These are phyloP conservation scores for Cataglyphis cursor DNA, from an alignment of 2,888 invertebrate species.

Conservation along the genomic window DNA sequence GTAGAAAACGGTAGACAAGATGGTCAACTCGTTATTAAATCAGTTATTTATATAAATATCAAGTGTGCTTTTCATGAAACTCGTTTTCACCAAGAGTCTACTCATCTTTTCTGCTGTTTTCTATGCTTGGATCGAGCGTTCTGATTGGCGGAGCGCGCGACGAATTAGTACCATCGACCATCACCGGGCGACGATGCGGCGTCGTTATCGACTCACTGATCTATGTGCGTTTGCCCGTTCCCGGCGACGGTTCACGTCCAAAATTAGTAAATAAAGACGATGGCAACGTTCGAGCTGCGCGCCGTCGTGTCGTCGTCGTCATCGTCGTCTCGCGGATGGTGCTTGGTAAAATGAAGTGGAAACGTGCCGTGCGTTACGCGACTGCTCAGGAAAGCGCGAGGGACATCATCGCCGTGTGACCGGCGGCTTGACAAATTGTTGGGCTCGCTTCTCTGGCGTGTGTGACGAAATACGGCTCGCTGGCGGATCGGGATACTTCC, in stretches of 20 bases:
- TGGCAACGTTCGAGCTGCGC: constrained; percentile 82
- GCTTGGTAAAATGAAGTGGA: constrained; percentile 82
- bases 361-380: constrained; percentile 71
- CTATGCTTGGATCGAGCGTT: neutral
- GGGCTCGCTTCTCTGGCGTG: constrained; percentile 60
- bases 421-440: constrained; percentile 41
- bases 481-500: constrained; percentile 2
- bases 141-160: neutral
- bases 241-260: constrained; percentile 77
- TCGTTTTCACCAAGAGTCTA: neutral
- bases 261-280: constrained; percentile 87
- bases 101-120: neutral
- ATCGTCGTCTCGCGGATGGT: constrained; percentile 74
- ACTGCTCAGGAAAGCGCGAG: constrained; percentile 63
- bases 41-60: too few species aligned
- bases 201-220: constrained; percentile 36
- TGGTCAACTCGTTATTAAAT: too few species aligned
- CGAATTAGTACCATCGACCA: neutral
- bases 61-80: neutral
- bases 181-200: constrained; percentile 41
- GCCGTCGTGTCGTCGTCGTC: constrained; percentile 74
- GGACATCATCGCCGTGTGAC: constrained; percentile 63
- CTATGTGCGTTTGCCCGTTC: constrained; percentile 51
- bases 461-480: constrained; percentile 53
- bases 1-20: too few species aligned